Conservation (phyloP, 1,140 invertebrate species). For the Aphis gossypii region DNA sequence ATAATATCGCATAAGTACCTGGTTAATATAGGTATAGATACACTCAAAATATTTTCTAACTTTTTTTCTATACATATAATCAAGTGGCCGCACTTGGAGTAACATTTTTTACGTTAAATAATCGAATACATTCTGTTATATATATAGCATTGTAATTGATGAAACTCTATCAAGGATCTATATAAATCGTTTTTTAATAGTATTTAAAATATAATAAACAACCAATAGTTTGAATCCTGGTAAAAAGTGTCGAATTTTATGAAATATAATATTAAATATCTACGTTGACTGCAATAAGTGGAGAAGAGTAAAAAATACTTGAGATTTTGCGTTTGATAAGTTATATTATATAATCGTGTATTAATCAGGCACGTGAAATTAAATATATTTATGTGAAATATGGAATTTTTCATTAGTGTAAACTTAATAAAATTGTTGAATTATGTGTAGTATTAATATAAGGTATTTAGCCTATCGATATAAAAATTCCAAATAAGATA, state of each 20-base stretch:
- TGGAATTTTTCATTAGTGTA: neutral
- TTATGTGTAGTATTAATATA: neutral
- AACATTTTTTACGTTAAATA: neutral
- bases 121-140: neutral
- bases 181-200: neutral
- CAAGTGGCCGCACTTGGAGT: neutral
- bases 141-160: neutral
- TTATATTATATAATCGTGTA: neutral
- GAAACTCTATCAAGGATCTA: neutral
- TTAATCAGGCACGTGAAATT: neutral
- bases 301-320: neutral
- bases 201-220: neutral
- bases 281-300: neutral
- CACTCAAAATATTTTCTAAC: neutral
- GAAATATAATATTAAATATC: neutral
- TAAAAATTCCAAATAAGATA: neutral
- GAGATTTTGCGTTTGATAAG: neutral
- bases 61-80: neutral
- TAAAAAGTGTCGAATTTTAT: neutral
- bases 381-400: neutral
- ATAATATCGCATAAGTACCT: neutral
- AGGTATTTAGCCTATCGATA: neutral
- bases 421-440: neutral
- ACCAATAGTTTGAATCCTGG: neutral
- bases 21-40: neutral